These are phyloP conservation scores for Watsonalla cultraria DNA, from an alignment of 2,888 invertebrate genomes.

Conservation along the genomic window DNA sequence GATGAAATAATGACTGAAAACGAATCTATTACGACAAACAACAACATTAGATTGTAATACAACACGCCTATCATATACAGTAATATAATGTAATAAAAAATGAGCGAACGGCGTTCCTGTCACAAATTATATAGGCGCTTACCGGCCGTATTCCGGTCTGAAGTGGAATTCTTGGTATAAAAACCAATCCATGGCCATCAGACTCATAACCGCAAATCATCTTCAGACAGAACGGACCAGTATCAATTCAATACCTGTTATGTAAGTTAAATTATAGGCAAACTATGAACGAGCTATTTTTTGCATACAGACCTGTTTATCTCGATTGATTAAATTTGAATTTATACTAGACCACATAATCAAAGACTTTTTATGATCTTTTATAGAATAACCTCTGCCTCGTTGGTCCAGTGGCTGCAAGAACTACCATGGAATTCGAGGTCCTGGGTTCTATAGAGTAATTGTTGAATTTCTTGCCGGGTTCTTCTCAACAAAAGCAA, in stretches of 20 bases:
- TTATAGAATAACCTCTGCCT: not conserved
- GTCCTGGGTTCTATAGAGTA: too few relatives aligned
- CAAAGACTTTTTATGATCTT: not conserved
- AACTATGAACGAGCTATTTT: not conserved
- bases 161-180: not conserved
- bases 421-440: too few relatives aligned
- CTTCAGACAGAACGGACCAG: not conserved
- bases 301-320: not conserved
- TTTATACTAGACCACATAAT: not conserved
- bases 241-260: conserved; percentile 6
- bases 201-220: conserved; percentile 3
- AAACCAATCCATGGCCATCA: not conserved
- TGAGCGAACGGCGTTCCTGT: not conserved
- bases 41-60: too few relatives aligned
- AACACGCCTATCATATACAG: not conserved
- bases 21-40: too few relatives aligned
- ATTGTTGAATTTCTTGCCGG: too few relatives aligned
- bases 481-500: too few relatives aligned
- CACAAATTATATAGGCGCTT: not conserved
- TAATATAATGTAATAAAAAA: not conserved
- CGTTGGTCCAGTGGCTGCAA: conserved; percentile 5
- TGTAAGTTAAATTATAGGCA: not conserved
- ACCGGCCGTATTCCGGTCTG: not conserved
- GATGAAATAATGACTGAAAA: too few relatives aligned
- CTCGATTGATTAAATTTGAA: conserved; percentile 8